phyloP scores from a whole-genome alignment of 2,888 invertebrate genomes.

The Agonopterix arenella region DNA sequence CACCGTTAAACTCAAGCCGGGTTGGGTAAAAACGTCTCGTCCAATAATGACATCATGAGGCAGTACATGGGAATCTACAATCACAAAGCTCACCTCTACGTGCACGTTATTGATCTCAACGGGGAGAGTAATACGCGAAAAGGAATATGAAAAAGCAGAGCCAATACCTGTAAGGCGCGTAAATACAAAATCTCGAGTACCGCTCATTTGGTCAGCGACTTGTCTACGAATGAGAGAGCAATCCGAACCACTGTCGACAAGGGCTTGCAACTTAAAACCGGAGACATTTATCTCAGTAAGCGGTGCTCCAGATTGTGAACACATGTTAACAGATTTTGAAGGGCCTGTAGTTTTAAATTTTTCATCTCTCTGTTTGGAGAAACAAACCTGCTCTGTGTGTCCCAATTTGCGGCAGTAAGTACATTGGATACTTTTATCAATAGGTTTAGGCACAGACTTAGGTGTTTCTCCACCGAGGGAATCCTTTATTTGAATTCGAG shows the following conservation, averaged over 20 bases:
- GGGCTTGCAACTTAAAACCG: neutral
- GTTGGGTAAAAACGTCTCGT: neutral
- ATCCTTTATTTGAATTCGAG: neutral
- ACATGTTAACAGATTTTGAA: conserved; percentile 2
- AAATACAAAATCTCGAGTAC: neutral
- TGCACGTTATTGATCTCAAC: neutral
- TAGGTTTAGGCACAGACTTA: neutral
- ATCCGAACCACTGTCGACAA: conserved; percentile 4
- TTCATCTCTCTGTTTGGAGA: neutral
- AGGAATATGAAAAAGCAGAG: neutral
- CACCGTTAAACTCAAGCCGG: neutral
- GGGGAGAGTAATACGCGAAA: neutral
- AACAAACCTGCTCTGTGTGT: conserved; percentile 1
- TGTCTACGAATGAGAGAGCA: conserved; percentile 2
- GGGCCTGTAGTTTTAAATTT: too few relatives aligned
- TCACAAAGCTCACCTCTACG: neutral
- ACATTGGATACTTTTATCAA: conserved; percentile 1
- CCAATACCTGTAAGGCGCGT: conserved; percentile 1
- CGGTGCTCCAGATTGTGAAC: neutral
- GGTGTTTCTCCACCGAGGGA: neutral
- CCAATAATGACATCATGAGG: conserved; percentile 3
- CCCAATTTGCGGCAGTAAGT: conserved; percentile 1
- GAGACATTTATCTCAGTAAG: neutral
- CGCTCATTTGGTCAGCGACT: neutral
- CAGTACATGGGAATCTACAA: neutral